These are phyloP conservation scores for Mycetomoellerius zeteki DNA, from an alignment of 1,140 invertebrate genomes.

Conservation along the genomic window DNA sequence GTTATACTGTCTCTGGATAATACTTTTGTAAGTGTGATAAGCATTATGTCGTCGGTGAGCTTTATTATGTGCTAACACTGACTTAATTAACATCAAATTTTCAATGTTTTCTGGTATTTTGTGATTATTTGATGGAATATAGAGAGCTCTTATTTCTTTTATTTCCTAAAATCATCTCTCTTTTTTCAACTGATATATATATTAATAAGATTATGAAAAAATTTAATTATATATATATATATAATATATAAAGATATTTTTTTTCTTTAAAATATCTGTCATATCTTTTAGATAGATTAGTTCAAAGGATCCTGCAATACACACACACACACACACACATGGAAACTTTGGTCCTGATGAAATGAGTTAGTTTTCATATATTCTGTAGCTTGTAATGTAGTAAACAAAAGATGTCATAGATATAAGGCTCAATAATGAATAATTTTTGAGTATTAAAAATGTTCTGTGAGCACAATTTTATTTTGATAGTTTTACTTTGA, in stretches of 20 bases:
- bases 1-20: slow-evolving; percentile 32
- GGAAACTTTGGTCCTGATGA: too few species aligned
- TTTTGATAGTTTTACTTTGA: too few species aligned
- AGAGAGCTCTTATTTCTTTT: neutral
- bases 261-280: neutral
- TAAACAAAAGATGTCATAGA: too few species aligned
- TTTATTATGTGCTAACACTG: slow-evolving; percentile 25
- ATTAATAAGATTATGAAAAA: neutral
- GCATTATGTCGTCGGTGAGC: neutral
- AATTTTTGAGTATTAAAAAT: too few species aligned
- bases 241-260: too few species aligned
- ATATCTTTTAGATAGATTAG: neutral
- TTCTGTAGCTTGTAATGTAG: too few species aligned
- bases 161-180: neutral
- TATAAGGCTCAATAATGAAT: too few species aligned
- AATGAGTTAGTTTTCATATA: too few species aligned
- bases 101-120: neutral
- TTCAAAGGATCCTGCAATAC: too few species aligned
- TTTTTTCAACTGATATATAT: neutral
- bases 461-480: too few species aligned
- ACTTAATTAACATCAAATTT: slow-evolving; percentile 42
- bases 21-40: slow-evolving; percentile 41
- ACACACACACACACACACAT: too few species aligned
- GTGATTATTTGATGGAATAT: neutral
- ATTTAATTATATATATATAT: neutral